These are phyloP conservation scores for Notothenia coriiceps DNA, from an alignment of 2,113 vertebrate genomes.

Conservation along the genomic window DNA sequence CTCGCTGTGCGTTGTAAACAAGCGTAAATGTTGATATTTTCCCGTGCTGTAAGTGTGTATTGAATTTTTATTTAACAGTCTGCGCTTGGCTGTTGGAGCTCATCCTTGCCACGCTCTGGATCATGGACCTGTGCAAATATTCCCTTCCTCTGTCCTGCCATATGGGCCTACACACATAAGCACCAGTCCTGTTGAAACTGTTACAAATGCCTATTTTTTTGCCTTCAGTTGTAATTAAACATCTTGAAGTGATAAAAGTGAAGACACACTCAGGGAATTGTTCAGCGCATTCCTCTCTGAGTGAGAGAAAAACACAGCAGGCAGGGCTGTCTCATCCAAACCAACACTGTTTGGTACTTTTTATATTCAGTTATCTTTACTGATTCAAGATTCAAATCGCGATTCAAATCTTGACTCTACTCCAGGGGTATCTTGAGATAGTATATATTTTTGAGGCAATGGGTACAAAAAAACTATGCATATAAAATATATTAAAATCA, in stretches of 20 bases:
- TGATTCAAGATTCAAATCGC: too few species aligned
- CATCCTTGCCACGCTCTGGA: slow-evolving; percentile 48
- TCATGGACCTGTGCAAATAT: slow-evolving; percentile 52
- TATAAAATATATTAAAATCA: too few species aligned
- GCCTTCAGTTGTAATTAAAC: slow-evolving; percentile 37
- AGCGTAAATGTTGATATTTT: slow-evolving; percentile 71
- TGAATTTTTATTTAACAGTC: slow-evolving; percentile 73
- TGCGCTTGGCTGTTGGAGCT: slow-evolving; percentile 35
- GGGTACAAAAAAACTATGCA: too few species aligned
- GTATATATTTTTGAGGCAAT: too few species aligned
- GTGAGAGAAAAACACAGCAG: not conserved
- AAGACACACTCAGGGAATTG: slow-evolving; percentile 15
- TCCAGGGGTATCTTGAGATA: too few species aligned
- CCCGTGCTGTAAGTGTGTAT: slow-evolving; percentile 60
- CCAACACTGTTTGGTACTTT: not conserved
- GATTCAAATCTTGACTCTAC: too few species aligned
- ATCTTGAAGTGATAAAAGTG: slow-evolving; percentile 47
- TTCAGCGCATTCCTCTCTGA: not conserved
- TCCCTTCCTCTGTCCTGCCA: slow-evolving; percentile 29
- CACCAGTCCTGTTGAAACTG: slow-evolving; percentile 34
- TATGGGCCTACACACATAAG: slow-evolving; percentile 43
- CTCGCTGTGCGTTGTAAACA: slow-evolving; percentile 77
- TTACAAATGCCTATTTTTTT: slow-evolving; percentile 9
- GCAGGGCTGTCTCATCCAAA: not conserved
- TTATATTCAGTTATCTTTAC: not conserved